Conservation (phyloP, 2,888 invertebrate genomes). For the Drosophila nr. medialis region DNA sequence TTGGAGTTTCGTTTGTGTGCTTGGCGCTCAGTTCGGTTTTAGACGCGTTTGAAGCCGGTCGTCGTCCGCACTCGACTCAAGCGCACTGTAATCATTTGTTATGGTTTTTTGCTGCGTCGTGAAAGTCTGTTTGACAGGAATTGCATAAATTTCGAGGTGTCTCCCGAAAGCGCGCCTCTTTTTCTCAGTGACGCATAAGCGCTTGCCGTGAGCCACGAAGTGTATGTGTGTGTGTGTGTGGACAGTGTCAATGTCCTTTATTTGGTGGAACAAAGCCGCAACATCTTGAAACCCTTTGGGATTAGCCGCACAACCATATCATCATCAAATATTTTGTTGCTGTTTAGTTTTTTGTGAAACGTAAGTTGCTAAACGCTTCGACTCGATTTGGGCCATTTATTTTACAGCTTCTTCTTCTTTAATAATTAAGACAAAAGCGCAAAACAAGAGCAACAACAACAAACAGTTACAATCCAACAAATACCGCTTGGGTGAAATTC, state of each 20-base stretch:
- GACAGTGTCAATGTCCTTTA: slow-evolving; percentile 71
- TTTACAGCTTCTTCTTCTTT: slow-evolving; percentile 69
- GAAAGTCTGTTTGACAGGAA: slow-evolving; percentile 54
- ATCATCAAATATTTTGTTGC: slow-evolving; percentile 1
- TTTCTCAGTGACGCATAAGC: slow-evolving; percentile 68
- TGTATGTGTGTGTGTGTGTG: slow-evolving; percentile 18
- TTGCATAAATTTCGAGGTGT: slow-evolving; percentile 56
- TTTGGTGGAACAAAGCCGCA: slow-evolving; percentile 47
- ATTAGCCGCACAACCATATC: slow-evolving; percentile 41
- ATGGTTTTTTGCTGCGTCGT: slow-evolving; percentile 38
- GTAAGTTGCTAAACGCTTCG: slow-evolving; percentile 60
- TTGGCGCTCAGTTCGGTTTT: slow-evolving; percentile 60
- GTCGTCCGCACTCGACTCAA: slow-evolving; percentile 26
- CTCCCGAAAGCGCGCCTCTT: slow-evolving; percentile 45
- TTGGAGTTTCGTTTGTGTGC: slow-evolving; percentile 48
- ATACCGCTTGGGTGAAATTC: slow-evolving; percentile 77
- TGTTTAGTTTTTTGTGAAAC: slow-evolving; percentile 33
- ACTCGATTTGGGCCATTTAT: slow-evolving; percentile 76
- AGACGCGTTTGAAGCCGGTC: slow-evolving; percentile 72
- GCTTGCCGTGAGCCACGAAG: slow-evolving; percentile 46
- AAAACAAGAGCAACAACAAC: slow-evolving; percentile 51
- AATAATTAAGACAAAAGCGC: slow-evolving; percentile 72
- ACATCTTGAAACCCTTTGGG: slow-evolving; percentile 20
- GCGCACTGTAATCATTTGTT: slow-evolving; percentile 31
- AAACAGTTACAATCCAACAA: slow-evolving; percentile 45